Evolutionary conservation across 2,888 invertebrate genomes (phyloP).

Genomic region (Patella pellucida): DNA sequence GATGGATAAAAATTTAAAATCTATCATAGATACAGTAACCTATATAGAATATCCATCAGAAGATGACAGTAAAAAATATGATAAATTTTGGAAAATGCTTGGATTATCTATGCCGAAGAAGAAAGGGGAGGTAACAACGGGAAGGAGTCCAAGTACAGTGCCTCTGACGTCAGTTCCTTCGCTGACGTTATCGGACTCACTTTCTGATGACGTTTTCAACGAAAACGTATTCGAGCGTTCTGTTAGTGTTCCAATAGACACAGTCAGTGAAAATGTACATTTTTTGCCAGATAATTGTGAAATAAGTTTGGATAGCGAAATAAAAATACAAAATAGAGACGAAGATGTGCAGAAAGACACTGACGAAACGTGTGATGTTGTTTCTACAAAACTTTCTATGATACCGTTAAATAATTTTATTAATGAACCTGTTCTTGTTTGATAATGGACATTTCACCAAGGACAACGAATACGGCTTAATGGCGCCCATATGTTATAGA

Average conservation of each 20-base stretch:
- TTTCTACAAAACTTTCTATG: too few species aligned
- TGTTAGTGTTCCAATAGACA: background rate
- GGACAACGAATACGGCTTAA: too few species aligned
- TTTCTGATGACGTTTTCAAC: slow-evolving; percentile 25
- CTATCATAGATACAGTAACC: slow-evolving; percentile 50
- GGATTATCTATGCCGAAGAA: slow-evolving; percentile 50
- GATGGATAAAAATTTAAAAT: slow-evolving; percentile 48
- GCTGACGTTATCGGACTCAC: slow-evolving; percentile 5
- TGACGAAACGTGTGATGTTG: too few species aligned
- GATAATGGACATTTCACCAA: too few species aligned
- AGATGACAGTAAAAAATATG: slow-evolving; percentile 35
- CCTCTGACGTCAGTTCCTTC: slow-evolving; percentile 14
- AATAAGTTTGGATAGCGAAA: background rate
- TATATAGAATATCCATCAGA: slow-evolving; percentile 53
- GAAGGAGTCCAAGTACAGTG: slow-evolving; percentile 19
- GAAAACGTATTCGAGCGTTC: background rate
- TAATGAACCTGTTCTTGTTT: too few species aligned
- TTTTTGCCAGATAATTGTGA: background rate
- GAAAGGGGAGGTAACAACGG: slow-evolving; percentile 13
- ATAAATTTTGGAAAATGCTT: slow-evolving; percentile 51
- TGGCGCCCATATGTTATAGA: too few species aligned
- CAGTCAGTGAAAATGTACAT: too few species aligned
- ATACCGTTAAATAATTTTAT: too few species aligned
- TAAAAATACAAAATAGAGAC: too few species aligned
- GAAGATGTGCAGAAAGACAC: too few species aligned